Base-by-base conservation (phyloP, 1,140 invertebrate genomes). In the Brachionus asplanchnoidis region DNA sequence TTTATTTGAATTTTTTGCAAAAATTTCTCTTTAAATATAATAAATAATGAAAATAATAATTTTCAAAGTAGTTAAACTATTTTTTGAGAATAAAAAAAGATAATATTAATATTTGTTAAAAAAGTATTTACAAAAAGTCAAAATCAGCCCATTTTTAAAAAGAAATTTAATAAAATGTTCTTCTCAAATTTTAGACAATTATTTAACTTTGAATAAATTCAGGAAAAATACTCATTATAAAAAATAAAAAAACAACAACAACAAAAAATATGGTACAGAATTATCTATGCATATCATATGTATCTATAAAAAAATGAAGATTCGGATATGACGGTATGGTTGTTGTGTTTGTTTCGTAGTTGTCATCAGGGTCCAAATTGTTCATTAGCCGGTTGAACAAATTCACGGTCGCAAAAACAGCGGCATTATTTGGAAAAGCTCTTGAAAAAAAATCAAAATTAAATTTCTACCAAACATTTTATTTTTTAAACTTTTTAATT, bases 381-480 rank as follows among this genome's bases (percentile, higher is more conserved):
- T 82, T 82, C 65, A 68, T 82, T 65, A 82, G 23, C 12, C 79
- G 7, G 65, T 82, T 65, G 12, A 82, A 82, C 32, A 82, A 26
- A 36, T 32, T 82, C 7, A 82, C 79, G 5, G 79, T 82, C 2
- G 79, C 79, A 44, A 82, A 82, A 11, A 82, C 79, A n/a, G 79
- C 79, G 12, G 79, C 79, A 36, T 82, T 82, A 20, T 82, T 82
- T 68, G 79, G 79, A 44, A 82, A 82, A 17, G 79, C 79, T 82
- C 79, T 20, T 23, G n/a, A 23, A 12, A 11, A 68, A 65, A 44
- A 42, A 40, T 20, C 8, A 20, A 40, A 56, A 65, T 14, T n/a
- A 80, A 28, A 50, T 4, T 36, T 36, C 7, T 36, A 6, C 2
- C 32, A 6, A 32, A 36, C 32, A 36, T 7, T 36, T 36, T 6